Evolutionary conservation across 2,113 vertebrate species (phyloP), one percentile per base, ranked within the genome.

Genomic region (Elaphurus davidianus): DNA sequence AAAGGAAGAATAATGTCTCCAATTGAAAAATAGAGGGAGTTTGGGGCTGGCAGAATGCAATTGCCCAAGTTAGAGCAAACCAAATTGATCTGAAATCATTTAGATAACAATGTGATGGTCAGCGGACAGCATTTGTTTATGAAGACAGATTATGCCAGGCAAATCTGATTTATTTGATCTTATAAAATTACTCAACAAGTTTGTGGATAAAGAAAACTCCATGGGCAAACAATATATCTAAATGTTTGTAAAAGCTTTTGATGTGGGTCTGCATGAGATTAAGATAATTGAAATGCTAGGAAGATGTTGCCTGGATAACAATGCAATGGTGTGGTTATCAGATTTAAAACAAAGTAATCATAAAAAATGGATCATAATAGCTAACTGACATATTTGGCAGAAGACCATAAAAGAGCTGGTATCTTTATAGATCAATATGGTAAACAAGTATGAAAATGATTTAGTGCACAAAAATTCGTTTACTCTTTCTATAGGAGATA

Each of bases 1-100:
- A 98, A 97, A 95, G 89, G 93, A 97, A 98, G 97, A 98, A 97
- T 98, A 98, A 98, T 98, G 91, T 98, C 93, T 98, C 90, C 93
- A 97, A 97, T 96, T 98, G 98, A 97, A 98, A 98, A 97, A 95
- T 91, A 93, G 87, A 98, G 93, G 86, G 97, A 97, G 96, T 97
- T 97, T 97, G 90, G 93, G 97, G 94, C 89, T 97, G 84, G 94
- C 97, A 97, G 98, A 98, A 98, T 97, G 93, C 97, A 98, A 97
- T 98, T 97, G 96, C 94, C 96, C 97, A 97, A 86, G 97, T 98
- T 98, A 98, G 93, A 97, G 92, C 40, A 94, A 97, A 96, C 81
- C 84, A 97, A 98, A 98, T 97, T 98, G 98, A 98, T 98, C 96
- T 98, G 96, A 97, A 98, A 98, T 98, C 96, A 98, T 97, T 97